phyloP scores from a whole-genome alignment of 2,113 vertebrate genomes.

The Cinclus cinclus region DNA sequence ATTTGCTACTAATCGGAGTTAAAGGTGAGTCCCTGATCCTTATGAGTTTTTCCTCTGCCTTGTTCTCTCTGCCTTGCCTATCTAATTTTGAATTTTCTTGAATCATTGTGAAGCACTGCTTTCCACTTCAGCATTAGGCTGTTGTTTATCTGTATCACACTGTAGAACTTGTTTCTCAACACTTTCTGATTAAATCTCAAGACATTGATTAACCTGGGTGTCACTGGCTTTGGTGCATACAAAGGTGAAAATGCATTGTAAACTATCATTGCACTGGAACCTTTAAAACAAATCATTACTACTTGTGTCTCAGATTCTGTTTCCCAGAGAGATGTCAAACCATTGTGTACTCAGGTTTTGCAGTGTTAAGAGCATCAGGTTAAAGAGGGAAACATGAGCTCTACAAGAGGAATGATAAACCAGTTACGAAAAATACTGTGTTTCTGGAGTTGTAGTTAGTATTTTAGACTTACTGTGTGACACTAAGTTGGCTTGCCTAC shows the following conservation, averaged over 20 bases:
- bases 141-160: neutral
- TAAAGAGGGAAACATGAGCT: neutral
- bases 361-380: neutral
- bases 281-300: neutral
- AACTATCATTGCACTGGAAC: neutral
- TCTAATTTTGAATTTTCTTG: neutral
- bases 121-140: neutral
- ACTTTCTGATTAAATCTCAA: slow-evolving; percentile 21
- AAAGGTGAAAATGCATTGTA: neutral
- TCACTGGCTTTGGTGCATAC: neutral
- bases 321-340: neutral
- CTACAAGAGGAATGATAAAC: neutral
- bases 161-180: neutral
- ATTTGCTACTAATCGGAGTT: neutral
- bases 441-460: neutral
- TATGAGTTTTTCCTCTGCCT: neutral
- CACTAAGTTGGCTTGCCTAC: neutral
- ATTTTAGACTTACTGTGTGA: neutral
- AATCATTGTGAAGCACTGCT: neutral
- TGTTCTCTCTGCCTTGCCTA: neutral
- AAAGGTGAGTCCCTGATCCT: neutral
- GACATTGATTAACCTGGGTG: neutral
- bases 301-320: neutral
- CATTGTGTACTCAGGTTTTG: neutral
- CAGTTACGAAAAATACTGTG: neutral